Percentiles rank a stretch among this genome's conserved stretches.
Evolutionary conservation across 1,140 invertebrate genomes (phyloP).

Genomic region (Lasioglossum baleicum): DNA sequence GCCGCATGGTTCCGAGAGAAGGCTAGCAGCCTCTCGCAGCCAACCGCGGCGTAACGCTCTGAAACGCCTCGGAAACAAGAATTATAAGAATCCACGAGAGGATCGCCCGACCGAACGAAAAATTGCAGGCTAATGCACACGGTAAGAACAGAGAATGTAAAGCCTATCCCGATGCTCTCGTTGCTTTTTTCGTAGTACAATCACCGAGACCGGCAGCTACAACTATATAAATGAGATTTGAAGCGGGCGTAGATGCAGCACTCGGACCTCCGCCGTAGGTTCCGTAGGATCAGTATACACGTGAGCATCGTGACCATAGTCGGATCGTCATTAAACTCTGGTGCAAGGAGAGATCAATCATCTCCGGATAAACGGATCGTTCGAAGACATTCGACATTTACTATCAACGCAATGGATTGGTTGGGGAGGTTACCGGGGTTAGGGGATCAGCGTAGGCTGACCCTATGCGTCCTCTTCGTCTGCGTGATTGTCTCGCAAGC

Average conservation of each 20-base stretch:
- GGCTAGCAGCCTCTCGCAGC: slow-evolving; percentile 20
- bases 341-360: no score
- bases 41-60: slow-evolving; percentile 73
- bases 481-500: slow-evolving; percentile 8
- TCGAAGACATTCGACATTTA: background rate
- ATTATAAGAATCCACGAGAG: slow-evolving; percentile 51
- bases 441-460: slow-evolving; percentile 1
- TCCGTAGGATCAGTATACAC: slow-evolving; percentile 41
- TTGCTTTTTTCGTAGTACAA: slow-evolving; percentile 66
- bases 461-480: slow-evolving; percentile 28
- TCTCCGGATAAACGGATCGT: no score
- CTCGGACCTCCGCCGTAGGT: slow-evolving; percentile 67
- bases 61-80: slow-evolving; percentile 66
- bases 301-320: no score
- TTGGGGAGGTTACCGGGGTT: background rate
- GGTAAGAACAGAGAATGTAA: slow-evolving; percentile 54
- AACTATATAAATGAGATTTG: slow-evolving; percentile 72
- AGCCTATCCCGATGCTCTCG: slow-evolving; percentile 44
- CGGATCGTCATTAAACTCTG: no score
- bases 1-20: background rate
- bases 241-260: slow-evolving; percentile 51
- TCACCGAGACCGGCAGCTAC: slow-evolving; percentile 60
- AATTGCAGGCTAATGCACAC: slow-evolving; percentile 58
- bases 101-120: slow-evolving; percentile 52
- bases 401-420: slow-evolving; percentile 25